Evolutionary conservation across 2,797 vertebrate genomes (phyloP).

Genomic region (Enteromius trimaculatus): DNA sequence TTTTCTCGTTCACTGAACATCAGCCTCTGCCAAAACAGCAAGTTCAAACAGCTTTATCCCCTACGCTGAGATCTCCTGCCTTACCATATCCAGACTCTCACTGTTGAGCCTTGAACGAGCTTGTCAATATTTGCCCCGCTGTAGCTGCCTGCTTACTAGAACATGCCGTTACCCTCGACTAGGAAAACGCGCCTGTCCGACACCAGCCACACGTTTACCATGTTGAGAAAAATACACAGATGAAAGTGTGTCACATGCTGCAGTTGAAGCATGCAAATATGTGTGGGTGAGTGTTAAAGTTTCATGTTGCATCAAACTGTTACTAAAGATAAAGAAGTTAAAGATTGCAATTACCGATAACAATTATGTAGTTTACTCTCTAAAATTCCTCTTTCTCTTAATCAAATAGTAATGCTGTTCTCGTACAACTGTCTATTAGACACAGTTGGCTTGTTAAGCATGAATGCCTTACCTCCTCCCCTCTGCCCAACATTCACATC

Average conservation of each 20-base stretch:
- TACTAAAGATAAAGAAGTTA: slow-evolving; percentile 8
- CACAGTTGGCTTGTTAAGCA: neutral
- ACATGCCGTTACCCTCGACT: slow-evolving; percentile 43
- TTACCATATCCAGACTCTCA: slow-evolving; percentile 19
- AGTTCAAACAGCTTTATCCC: slow-evolving; percentile 31
- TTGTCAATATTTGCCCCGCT: slow-evolving; percentile 73
- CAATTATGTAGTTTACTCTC: neutral
- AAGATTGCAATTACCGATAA: slow-evolving; percentile 3
- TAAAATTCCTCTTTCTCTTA: neutral
- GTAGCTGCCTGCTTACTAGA: slow-evolving; percentile 21
- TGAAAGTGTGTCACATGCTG: slow-evolving; percentile 9
- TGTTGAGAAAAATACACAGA: slow-evolving; percentile 33
- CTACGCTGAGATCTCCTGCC: slow-evolving; percentile 29
- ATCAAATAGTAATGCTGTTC: neutral
- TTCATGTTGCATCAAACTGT: neutral
- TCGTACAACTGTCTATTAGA: neutral
- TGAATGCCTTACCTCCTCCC: neutral
- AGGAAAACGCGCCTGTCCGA: slow-evolving; percentile 13
- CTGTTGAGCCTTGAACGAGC: slow-evolving; percentile 60
- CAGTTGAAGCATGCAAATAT: slow-evolving; percentile 12
- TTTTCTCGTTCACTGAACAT: slow-evolving; percentile 15
- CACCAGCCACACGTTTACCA: slow-evolving; percentile 53
- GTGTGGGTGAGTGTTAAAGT: neutral
- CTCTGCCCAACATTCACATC: neutral
- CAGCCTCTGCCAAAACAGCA: slow-evolving; percentile 39